Evolutionary conservation across 2,797 vertebrate species (phyloP), one percentile per base, ranked within the genome.

Genomic region (Loriculus beryllinus): DNA sequence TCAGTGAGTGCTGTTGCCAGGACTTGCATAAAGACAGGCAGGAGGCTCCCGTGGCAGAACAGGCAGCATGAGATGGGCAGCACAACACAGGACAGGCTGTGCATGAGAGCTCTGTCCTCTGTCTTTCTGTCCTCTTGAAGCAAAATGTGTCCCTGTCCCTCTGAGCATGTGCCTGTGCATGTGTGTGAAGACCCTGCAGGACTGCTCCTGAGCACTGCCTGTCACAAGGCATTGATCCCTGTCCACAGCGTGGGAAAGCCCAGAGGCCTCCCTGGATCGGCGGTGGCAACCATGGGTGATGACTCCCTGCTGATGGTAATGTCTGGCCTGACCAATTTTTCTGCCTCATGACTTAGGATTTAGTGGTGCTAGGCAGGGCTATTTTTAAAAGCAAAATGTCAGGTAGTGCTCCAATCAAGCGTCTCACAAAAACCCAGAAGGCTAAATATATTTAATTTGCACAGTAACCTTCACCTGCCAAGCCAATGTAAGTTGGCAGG

Each of bases 221-320:
- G 0, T 16, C 2, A 1, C 56, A 13, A 67, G 68, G 33, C 31
- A 22, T n/a, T 0, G 0, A 49, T 29, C 14, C 37, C 63, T 69
- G 63, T 23, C 23, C 6, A 1, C 0, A 2, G 4, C 1, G 3
- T 5, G n/a, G 42, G 37, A 11, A 20, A 71, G 45, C 8, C 65
- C 0, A 0, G 40, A 31, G 33, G 7, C 40, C 18, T 26, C 48
- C 12, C 23, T 0, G 0, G 7, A 8, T 20, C 2, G 0, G 3
- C 1, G 0, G 21, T 2, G 13, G 56, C 15, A 49, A 25, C n/a
- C 7, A 0, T 0, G 6, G 42, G 14, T 39, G 72, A 26, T 25
- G 59, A 19, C 5, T 74, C n/a, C 16, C 33, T 49, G 43, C 35
- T n/a, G 10, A 6, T 14, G 51, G 65, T 71, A 62, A 33, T 57